A percentile compares a stretch with the other conserved stretches of the same genome.
These are phyloP conservation scores for Brachirus orientalis DNA, from an alignment of 2,113 vertebrate genomes.

Conservation along the genomic window DNA sequence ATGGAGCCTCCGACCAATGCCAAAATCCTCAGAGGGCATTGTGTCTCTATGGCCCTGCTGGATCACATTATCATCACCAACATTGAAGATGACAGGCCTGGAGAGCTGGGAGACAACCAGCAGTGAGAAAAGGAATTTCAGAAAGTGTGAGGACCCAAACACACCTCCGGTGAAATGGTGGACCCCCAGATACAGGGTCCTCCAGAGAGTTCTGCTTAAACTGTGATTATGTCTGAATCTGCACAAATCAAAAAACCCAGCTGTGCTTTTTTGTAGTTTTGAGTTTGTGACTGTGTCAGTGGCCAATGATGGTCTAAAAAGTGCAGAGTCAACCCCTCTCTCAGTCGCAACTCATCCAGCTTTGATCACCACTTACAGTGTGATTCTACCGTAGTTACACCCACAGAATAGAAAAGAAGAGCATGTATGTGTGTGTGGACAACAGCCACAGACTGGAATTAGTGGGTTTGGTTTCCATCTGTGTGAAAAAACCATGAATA, in stretches of 20 bases:
- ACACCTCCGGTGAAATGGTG: slow-evolving; percentile 34
- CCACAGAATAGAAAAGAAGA: no score
- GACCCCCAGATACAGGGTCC: slow-evolving; percentile 24
- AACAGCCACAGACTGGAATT: no score
- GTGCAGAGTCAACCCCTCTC: no score
- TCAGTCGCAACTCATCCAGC: no score
- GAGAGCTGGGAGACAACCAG: slow-evolving; percentile 50
- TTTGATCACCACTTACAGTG: no score
- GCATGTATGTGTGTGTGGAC: no score
- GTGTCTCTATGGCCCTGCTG: slow-evolving; percentile 57
- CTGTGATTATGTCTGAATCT: slow-evolving; percentile 28
- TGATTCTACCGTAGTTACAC: no score
- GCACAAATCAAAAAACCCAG: slow-evolving; percentile 16
- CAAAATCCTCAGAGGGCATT: slow-evolving; percentile 32
- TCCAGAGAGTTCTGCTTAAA: slow-evolving; percentile 16
- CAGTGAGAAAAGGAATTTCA: slow-evolving; percentile 46
- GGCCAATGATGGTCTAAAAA: no score
- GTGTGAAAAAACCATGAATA: no score
- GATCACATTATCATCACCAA: slow-evolving; percentile 65
- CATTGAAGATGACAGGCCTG: slow-evolving; percentile 62
- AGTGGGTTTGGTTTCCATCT: no score
- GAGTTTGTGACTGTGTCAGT: no score
- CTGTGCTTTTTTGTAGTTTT: slow-evolving; percentile 26
- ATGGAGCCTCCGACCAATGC: slow-evolving; percentile 48
- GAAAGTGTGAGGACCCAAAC: slow-evolving; percentile 38